phyloP scores from a whole-genome alignment of 2,888 invertebrate genomes.

The Scaptomyza cyrtandrae region DNA sequence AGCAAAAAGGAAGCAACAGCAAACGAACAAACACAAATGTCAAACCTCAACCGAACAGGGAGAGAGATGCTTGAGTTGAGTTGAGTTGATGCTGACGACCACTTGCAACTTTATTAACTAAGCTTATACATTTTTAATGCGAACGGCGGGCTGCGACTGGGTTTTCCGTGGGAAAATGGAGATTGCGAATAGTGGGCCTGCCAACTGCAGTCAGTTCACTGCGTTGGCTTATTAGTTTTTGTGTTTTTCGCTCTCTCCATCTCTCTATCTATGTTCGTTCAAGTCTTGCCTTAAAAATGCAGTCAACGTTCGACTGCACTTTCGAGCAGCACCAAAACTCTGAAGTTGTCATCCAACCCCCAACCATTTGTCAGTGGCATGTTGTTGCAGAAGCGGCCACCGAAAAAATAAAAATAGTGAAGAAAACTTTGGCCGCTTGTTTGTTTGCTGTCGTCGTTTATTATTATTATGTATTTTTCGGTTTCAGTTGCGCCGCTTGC shows the following conservation, averaged over 20 bases:
- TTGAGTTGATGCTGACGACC: constrained; percentile 49
- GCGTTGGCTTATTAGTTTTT: constrained; percentile 63
- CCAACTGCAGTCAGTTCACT: constrained; percentile 44
- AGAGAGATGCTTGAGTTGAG: constrained; percentile 23
- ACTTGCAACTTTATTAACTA: constrained; percentile 73
- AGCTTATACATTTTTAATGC: constrained; percentile 67
- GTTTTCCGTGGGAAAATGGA: neutral
- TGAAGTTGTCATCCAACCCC: constrained; percentile 40
- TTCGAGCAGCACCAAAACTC: constrained; percentile 46
- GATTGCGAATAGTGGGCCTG: constrained; percentile 7
- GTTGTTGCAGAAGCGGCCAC: constrained; percentile 31
- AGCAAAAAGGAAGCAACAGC: constrained; percentile 5
- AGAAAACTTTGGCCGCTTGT: constrained; percentile 66
- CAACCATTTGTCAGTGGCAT: constrained; percentile 51
- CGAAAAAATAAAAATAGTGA: constrained; percentile 10
- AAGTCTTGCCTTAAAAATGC: constrained; percentile 59
- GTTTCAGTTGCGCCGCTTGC: constrained; percentile 31
- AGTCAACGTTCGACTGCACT: constrained; percentile 64
- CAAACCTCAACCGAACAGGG: constrained; percentile 32
- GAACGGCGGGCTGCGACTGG: neutral
- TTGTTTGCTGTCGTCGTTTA: constrained; percentile 74
- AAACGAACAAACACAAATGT: neutral
- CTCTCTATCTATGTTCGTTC: constrained; percentile 13
- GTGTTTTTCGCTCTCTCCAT: neutral
- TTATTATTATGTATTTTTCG: constrained; percentile 75